These are phyloP conservation scores for Pseudococcus jackbeardsleyi DNA, from an alignment of 2,888 invertebrate species.

Conservation along the genomic window DNA sequence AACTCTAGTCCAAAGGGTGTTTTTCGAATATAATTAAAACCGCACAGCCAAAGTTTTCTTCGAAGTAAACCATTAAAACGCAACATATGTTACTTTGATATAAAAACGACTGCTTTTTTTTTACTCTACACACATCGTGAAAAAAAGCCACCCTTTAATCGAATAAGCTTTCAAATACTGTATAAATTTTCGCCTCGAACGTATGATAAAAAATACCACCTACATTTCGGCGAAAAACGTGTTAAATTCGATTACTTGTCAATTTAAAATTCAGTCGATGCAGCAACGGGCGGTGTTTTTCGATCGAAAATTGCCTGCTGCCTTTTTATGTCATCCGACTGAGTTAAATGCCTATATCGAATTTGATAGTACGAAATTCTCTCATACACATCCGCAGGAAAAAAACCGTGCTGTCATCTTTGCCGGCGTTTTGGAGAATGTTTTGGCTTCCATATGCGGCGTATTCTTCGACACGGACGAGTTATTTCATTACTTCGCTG, in stretches of 20 bases:
- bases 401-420: background rate
- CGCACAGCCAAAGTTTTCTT: background rate
- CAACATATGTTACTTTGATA: background rate
- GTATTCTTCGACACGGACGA: background rate
- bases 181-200: background rate
- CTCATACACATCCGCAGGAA: background rate
- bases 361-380: background rate
- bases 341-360: background rate
- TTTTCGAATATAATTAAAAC: background rate
- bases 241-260: conserved; percentile 2
- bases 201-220: background rate
- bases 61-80: background rate
- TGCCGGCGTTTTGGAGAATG: background rate
- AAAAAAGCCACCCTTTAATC: background rate
- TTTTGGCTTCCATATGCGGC: too few species aligned
- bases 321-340: background rate
- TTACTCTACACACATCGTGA: background rate
- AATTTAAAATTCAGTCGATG: background rate
- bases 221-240: background rate
- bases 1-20: background rate
- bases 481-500: background rate
- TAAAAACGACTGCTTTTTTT: background rate
- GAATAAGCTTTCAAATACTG: background rate
- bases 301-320: conserved; percentile 2
- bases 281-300: background rate